Base-by-base conservation (phyloP, 2,888 invertebrate genomes). In the Poecilus cupreus region DNA sequence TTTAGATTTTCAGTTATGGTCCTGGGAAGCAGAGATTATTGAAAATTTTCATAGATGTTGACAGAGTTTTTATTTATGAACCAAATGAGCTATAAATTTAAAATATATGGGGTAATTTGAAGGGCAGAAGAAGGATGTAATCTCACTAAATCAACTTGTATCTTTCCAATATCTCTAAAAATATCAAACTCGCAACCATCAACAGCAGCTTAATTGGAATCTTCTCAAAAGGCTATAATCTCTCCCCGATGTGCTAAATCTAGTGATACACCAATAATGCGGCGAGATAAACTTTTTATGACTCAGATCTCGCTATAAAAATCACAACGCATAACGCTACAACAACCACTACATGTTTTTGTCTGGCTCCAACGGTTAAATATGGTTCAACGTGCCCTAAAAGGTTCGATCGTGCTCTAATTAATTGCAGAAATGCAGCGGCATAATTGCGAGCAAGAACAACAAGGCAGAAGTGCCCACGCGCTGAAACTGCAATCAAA, bases 381-480 rank as follows among this genome's bases (percentile, higher is more conserved):
- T 68, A 68, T 32, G 51, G 51, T 13, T 51, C 32, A 22, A 26
- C 54, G 54, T 57, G 54, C 76, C 76, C 76, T 76, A 76, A 76
- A 76, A 51, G 76, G 49, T 18, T 74, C 46, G 76, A 51, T 49
- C 46, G 20, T 32, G 4, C 16, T 43, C 76, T 76, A 76, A 76
- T 76, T 76, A 57, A 76, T 57, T 57, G 57, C 57, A 54, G 46
- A 74, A 74, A 76, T 76, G 76, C 76, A 39, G n/a, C 46, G 10
- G 16, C 72, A 43, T 43, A 37, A 37, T 32, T 49, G 43, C 32
- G 37, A 32, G 51, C 51, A 51, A 51, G 26, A 72, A 46, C 24
- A 72, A 43, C 72, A 20, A 72, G 24, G 46, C 46, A 22, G 26
- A 5, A 16, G 3, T 68, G 68, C 68, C 68, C 68, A 68, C 54